Evolutionary conservation across 1,140 invertebrate genomes (phyloP), one percentile per base, ranked within the genome.

Genomic region (Tribolium madens): DNA sequence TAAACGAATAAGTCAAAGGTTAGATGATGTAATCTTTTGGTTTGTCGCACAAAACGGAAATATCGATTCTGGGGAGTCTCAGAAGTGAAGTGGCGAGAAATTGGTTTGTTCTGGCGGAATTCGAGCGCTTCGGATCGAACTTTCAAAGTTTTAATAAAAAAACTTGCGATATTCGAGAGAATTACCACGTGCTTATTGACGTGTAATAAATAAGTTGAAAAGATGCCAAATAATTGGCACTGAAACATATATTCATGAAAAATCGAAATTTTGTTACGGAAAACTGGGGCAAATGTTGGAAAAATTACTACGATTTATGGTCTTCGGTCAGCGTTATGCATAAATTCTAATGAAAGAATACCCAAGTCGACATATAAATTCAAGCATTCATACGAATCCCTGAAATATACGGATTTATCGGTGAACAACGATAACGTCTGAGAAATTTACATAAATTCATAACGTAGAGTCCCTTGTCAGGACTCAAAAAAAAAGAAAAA

Each of bases 291-390:
- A 42, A 42, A 42, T 42, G 36, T 2, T 9, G n/a, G n/a, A 42
- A 42, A 42, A 42, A 42, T 42, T 42, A 57, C 15, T 21, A 17
- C 17, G 52, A 57, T 57, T 57, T 57, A 57, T 57, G n/a, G 21
- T 57, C 52, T 5, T 26, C 17, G 15, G 4, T 1, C 7, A 10
- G 18, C 52, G 17, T 17, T 21, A 18, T 18, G 17, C 18, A 57
- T 57, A 57, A 26, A 57, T 57, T 21, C 52, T 57, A 57, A 57
- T 57, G 17, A 21, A 57, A 57, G 52, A 17, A 57, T 57, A 57
- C 52, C 18, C 52, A 14, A n/a, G 10, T 57, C 10, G 52, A 9
- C 7, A 21, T 21, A 57, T 57, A 57, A 57, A 57, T 57, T 21
- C 52, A 57, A 26, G 21, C 13, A 57, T 57, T 57, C 52, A 21